Evolutionary conservation across 2,888 invertebrate species (phyloP).

Genomic region (Neria commutata): DNA sequence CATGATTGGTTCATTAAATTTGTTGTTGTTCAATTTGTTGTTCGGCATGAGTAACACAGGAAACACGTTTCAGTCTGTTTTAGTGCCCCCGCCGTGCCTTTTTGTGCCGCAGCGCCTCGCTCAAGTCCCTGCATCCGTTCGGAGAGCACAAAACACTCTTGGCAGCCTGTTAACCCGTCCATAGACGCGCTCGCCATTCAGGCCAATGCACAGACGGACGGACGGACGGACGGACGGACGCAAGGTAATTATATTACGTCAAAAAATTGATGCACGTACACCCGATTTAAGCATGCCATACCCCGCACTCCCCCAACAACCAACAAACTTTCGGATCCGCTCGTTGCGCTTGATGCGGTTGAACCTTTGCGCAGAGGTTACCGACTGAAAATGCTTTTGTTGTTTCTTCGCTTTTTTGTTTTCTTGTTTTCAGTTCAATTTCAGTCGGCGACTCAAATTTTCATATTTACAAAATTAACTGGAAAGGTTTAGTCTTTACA

Average conservation of each 20-base stretch:
- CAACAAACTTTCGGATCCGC: neutral
- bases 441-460: neutral
- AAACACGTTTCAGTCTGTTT: conserved; percentile 14
- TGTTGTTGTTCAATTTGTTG: neutral
- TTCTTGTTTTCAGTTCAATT: neutral
- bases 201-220: neutral
- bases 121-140: neutral
- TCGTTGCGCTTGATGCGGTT: neutral
- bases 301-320: no score
- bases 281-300: conserved; percentile 12
- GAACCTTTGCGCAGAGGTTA: neutral
- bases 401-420: neutral
- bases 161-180: no score
- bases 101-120: neutral
- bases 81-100: neutral
- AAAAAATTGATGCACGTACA: conserved; percentile 23
- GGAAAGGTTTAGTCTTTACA: conserved; percentile 1
- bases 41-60: conserved; percentile 15
- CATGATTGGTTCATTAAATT: conserved; percentile 29
- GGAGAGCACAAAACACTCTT: neutral
- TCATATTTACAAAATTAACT: conserved; percentile 7
- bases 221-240: neutral
- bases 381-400: neutral
- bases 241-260: conserved; percentile 14
- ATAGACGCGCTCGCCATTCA: no score